Base-by-base conservation (phyloP, 2,797 vertebrate species). In the Tenualosa thibaudeaui region DNA sequence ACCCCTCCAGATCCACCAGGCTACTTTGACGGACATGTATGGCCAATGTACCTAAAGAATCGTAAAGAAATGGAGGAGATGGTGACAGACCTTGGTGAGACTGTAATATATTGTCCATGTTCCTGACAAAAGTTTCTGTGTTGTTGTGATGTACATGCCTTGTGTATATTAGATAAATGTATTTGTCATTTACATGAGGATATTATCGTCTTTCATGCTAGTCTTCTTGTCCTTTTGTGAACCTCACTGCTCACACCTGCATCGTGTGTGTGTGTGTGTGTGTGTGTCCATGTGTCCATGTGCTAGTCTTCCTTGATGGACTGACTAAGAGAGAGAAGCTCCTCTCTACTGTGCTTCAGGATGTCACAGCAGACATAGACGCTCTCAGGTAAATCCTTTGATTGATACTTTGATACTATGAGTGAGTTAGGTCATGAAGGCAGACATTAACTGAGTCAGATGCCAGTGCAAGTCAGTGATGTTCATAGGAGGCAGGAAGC, bases 11-110 rank as follows among this genome's bases (percentile, higher is more conserved):
- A 99, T 88, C 92, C 95, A 22, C 96, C 96, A 0, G 97, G 96
- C 2, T 98, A 97, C 89, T 98, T 99, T 83, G 96, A 98, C 37
- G 93, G 96, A 91, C 93, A 98, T 0, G 97, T 99, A 89, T 99
- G 98, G 98, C 98, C 97, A 56, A 99, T 97, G 97, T 98, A 98
- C 91, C 89, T 97, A 81, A 97, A 96, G 90, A 96, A 98, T 88
- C 95, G 93, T 75, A 89, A 82, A 78, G 95, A 97, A 91, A 92
- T 98, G 92, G 95, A 97, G 89, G 89, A 88, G 68, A 88, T 88
- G 81, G 82, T 91, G 17, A 92, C 90, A 50, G 94, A 92, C 22
- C 86, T 98, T 3, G 93, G 98, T 98, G 92, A 91, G 95, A 49
- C 31, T 37, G 65, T 15, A 31, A 71, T 15, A 3, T 17, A 5